phyloP scores from a whole-genome alignment of 2,113 vertebrate species.

The Asarcornis scutulata region DNA sequence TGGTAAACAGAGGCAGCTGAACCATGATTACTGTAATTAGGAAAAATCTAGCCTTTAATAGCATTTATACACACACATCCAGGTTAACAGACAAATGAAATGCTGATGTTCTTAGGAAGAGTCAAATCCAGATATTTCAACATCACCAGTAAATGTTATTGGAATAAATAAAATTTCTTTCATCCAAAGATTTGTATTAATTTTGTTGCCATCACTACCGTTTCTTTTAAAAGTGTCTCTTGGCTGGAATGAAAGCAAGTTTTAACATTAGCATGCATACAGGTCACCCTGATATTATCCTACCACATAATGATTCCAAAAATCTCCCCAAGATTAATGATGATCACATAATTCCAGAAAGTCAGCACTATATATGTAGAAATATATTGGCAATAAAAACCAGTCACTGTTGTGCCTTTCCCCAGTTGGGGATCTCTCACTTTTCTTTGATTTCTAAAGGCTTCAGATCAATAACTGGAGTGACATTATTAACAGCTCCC shows the following conservation, averaged over 20 bases:
- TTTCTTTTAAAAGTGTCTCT: conserved; percentile 5
- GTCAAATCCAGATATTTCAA: neutral
- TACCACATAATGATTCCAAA: conserved; percentile 70
- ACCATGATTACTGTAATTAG: neutral
- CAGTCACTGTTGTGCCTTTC: conserved; percentile 79
- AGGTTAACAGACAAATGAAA: neutral
- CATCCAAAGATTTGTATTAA: neutral
- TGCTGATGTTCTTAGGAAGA: neutral
- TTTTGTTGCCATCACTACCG: neutral
- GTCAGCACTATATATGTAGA: conserved; percentile 77
- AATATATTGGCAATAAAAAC: conserved; percentile 81
- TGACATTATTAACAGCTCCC: conserved; percentile 87
- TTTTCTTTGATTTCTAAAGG: conserved; percentile 83
- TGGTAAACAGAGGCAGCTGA: neutral
- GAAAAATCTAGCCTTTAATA: neutral
- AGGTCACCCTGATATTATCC: conserved; percentile 61
- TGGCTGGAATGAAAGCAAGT: neutral
- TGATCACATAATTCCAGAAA: conserved; percentile 78
- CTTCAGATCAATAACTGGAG: conserved; percentile 83
- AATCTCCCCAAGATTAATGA: conserved; percentile 74
- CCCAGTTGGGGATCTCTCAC: conserved; percentile 77
- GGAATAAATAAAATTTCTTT: neutral
- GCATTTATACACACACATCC: neutral
- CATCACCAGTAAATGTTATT: neutral
- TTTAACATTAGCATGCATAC: conserved; percentile 53